Conservation (phyloP, 2,113 vertebrate genomes). For the Sarotherodon lohbergeri region DNA sequence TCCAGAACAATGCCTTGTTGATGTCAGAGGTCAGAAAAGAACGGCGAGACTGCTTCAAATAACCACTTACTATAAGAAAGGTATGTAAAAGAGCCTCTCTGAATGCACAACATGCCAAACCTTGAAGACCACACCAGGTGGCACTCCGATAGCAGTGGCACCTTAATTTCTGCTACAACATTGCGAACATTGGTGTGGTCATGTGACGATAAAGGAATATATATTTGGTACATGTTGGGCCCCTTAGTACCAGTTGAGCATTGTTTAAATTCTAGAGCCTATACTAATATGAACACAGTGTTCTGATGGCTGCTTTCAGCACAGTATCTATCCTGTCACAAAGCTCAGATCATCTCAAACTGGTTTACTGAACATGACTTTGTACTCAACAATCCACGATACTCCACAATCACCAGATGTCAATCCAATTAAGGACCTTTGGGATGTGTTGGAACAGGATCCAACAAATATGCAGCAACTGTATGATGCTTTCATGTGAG, state of each 20-base stretch:
- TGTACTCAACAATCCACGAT: not conserved
- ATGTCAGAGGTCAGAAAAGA: not conserved
- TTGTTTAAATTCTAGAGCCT: not conserved
- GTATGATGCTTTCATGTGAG: not conserved
- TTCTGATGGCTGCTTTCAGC: not conserved
- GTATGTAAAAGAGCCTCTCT: fast-evolving
- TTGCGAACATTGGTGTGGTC: not conserved
- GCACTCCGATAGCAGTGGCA: fast-evolving
- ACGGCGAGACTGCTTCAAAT: not conserved
- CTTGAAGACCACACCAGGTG: not conserved
- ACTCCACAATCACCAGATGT: not conserved
- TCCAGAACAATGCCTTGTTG: not conserved
- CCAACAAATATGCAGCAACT: not conserved
- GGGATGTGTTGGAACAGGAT: not conserved
- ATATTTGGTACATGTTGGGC: not conserved
- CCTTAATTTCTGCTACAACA: not conserved
- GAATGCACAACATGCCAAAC: not conserved
- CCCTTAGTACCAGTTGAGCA: not conserved
- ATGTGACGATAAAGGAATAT: not conserved
- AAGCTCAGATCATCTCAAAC: not conserved
- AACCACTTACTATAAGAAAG: not conserved
- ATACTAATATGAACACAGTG: not conserved
- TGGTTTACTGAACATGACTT: not conserved
- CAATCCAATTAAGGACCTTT: not conserved
- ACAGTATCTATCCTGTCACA: not conserved